Conservation (phyloP, 1,140 invertebrate species). For the Copidosoma floridanum region DNA sequence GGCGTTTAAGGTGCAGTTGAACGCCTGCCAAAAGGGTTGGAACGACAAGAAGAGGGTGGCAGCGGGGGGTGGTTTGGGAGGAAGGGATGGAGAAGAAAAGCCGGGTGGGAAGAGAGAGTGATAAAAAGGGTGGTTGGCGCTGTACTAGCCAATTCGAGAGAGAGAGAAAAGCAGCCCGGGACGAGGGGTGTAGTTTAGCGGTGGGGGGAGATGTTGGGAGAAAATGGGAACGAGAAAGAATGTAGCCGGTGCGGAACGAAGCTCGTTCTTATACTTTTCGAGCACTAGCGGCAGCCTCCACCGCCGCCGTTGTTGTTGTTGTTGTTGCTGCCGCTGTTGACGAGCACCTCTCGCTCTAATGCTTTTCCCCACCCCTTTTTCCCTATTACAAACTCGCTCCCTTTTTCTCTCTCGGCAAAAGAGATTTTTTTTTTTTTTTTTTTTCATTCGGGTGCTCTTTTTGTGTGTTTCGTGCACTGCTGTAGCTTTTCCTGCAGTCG, state of each 20-base stretch:
- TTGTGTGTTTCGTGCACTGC: too few relatives aligned
- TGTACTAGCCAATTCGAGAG: conserved; percentile 6
- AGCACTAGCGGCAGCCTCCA: too few relatives aligned
- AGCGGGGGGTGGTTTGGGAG: too few relatives aligned
- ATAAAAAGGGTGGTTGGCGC: conserved; percentile 10
- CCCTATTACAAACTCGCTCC: too few relatives aligned
- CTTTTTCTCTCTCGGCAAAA: too few relatives aligned
- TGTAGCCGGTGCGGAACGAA: conserved; percentile 12
- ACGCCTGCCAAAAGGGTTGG: conserved; percentile 25
- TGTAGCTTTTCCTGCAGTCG: too few relatives aligned
- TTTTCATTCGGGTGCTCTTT: neutral
- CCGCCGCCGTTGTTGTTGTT: too few relatives aligned
- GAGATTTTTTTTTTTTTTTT: conserved; percentile 1
- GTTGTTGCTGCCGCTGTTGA: too few relatives aligned
- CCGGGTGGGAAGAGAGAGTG: neutral
- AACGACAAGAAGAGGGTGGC: neutral
- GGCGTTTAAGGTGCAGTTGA: conserved; percentile 21
- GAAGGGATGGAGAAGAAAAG: neutral
- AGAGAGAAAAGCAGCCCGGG: neutral
- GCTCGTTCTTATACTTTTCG: conserved; percentile 21
- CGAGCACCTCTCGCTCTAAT: conserved; percentile 3
- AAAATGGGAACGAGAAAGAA: conserved; percentile 26
- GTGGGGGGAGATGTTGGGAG: neutral
- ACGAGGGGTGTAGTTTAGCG: neutral
- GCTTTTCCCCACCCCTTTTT: neutral